A percentile compares a stretch with the other conserved stretches of the same genome.
Evolutionary conservation across 2,113 vertebrate genomes (phyloP).

Genomic region (Brachyhypopomus occidentalis): DNA sequence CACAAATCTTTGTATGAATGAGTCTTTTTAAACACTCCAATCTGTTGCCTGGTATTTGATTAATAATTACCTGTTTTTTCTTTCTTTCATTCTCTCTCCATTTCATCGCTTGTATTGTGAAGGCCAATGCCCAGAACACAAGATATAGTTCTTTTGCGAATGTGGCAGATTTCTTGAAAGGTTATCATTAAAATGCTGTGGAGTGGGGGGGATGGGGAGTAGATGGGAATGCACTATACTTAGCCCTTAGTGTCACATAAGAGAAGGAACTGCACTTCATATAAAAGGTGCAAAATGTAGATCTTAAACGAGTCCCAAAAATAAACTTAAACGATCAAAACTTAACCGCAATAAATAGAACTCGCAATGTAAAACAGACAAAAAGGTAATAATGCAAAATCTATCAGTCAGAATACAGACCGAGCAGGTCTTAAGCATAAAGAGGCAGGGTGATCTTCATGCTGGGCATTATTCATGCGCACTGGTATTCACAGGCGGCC

Average conservation of each 20-base stretch:
- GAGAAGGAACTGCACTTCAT: too few species aligned
- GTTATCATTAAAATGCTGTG: conserved; percentile 41
- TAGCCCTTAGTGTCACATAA: too few species aligned
- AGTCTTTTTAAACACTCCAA: conserved; percentile 93
- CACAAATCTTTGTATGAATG: conserved; percentile 95
- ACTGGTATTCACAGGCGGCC: conserved; percentile 27
- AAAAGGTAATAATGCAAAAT: background rate
- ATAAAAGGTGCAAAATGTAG: too few species aligned
- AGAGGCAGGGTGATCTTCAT: conserved; percentile 21
- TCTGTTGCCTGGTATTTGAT: conserved; percentile 96
- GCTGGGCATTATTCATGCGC: conserved; percentile 25
- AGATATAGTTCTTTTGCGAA: conserved; percentile 9
- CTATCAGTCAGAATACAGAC: background rate
- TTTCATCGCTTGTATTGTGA: conserved; percentile 71
- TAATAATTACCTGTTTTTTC: conserved; percentile 88
- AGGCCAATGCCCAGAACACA: conserved; percentile 76
- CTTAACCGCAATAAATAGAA: background rate
- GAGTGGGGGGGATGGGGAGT: background rate
- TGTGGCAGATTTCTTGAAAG: conserved; percentile 28
- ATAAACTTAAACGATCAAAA: too few species aligned
- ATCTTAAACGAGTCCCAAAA: too few species aligned
- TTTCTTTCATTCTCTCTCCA: conserved; percentile 4
- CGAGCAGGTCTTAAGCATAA: background rate
- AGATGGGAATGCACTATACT: background rate
- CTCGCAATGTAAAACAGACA: background rate